Conservation (phyloP, 2,113 vertebrate species). For the Ginglymostoma cirratum region DNA sequence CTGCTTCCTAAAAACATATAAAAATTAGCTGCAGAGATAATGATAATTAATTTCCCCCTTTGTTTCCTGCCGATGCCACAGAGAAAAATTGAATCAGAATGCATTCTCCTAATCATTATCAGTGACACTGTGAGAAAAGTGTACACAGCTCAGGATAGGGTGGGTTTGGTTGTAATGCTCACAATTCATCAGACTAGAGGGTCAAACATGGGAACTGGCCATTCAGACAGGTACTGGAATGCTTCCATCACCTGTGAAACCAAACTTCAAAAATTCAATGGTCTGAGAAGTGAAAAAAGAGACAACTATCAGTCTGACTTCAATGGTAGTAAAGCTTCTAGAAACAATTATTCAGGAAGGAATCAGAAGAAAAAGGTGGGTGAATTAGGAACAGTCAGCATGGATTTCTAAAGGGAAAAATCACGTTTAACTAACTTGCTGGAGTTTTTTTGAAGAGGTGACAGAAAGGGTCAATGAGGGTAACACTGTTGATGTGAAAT, state of each 20-base stretch:
- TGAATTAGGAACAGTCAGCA: too few species aligned
- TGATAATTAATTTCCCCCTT: background rate
- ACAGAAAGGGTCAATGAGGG: too few species aligned
- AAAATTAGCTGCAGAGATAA: background rate
- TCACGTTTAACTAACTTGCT: too few species aligned
- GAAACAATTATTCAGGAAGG: too few species aligned
- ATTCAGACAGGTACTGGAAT: background rate
- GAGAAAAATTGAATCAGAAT: background rate
- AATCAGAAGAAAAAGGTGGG: too few species aligned
- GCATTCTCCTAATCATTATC: background rate
- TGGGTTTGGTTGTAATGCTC: background rate
- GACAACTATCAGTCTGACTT: background rate
- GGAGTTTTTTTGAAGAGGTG: too few species aligned
- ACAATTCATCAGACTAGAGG: background rate
- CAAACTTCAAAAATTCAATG: background rate
- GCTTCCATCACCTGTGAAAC: background rate
- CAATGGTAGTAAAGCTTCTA: too few species aligned
- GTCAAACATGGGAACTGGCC: background rate
- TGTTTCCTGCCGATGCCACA: background rate
- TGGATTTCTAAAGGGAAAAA: too few species aligned
- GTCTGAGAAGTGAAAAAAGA: background rate
- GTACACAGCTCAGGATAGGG: background rate
- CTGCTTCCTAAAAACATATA: constrained; percentile 72
- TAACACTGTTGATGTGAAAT: too few species aligned
- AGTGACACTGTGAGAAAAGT: background rate